Base-by-base conservation (phyloP, 1,140 invertebrate genomes). In the Parasteatoda tepidariorum region DNA sequence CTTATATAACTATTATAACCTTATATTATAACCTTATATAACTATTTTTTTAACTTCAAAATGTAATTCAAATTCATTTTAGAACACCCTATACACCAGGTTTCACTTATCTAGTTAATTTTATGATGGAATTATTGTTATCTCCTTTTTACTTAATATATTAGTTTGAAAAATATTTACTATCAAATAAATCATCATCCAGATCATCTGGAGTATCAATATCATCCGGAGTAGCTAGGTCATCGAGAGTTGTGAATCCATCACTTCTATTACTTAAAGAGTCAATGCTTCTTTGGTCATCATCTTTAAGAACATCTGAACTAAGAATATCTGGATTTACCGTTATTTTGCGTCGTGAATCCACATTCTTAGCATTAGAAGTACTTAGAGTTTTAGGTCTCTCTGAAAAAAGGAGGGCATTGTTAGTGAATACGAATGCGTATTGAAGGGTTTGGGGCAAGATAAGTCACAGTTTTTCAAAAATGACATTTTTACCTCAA, bases 151-250 rank as follows among this genome's bases (percentile, higher is more conserved):
- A 41, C 5, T 13, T 41, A 41, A 41, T 41, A 41, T 6, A 41
- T 41, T 41, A 41, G 38, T n/a, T n/a, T n/a, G 38, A 62, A 54
- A 48, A 41, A 70, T 30, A 38, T 88, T 88, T 86, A 90, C 89
- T 87, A 82, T 88, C 88, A 84, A 89, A 84, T 30, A 89, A 88
- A 59, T 88, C 89, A 70, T 89, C 89, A 83, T 90, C 90, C 76
- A 91, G 86, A 84, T 91, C 90, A 85, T 91, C 90, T 31, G 90
- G 90, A 11, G 89, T 91, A 64, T 90, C 89, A 64, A 90, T 87
- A 61, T 89, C 88, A 85, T 89, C 89, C 57, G 88, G 87, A n/a
- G 87, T 88, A 18, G 86, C 87, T 70, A 89, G 86, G 30, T 88
- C 86, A 82, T 88, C 87, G 18, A 88, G 81, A 61, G 87, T 84